Evolutionary conservation across 2,888 invertebrate species (phyloP).

Genomic region (Polylopha cassiicola): DNA sequence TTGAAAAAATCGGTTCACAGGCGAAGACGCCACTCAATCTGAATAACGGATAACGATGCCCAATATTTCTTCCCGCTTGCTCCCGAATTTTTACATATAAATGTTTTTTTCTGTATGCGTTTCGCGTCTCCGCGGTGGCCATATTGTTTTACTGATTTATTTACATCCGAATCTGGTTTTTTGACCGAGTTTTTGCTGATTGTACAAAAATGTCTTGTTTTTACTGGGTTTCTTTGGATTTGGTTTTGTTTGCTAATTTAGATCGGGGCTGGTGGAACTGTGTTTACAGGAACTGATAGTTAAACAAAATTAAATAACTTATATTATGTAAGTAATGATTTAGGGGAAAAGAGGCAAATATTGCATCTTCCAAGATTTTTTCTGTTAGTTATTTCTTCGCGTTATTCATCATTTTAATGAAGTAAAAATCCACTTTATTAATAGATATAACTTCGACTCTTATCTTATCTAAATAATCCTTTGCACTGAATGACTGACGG

Average conservation of each 20-base stretch:
- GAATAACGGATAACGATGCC: conserved; percentile 62
- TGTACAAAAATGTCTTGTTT: conserved; percentile 55
- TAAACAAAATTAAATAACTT: conserved; percentile 1
- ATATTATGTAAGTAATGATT: not conserved
- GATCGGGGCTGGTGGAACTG: conserved; percentile 31
- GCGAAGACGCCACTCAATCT: conserved; percentile 58
- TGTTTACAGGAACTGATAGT: conserved; percentile 12
- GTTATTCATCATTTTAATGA: no score
- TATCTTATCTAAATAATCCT: no score
- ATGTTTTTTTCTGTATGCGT: conserved; percentile 32
- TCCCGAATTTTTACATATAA: conserved; percentile 55
- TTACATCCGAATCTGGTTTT: conserved; percentile 61
- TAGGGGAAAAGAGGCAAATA: not conserved
- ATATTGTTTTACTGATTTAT: conserved; percentile 61
- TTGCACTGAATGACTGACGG: no score
- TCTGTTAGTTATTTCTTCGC: no score
- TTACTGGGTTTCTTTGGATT: conserved; percentile 50
- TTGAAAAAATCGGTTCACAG: conserved; percentile 37
- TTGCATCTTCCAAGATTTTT: no score
- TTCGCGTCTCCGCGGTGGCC: conserved; percentile 54
- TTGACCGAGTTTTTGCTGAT: conserved; percentile 59
- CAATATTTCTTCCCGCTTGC: conserved; percentile 59
- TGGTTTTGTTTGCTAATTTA: conserved; percentile 43
- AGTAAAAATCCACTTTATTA: no score
- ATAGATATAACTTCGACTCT: no score